Evolutionary conservation across 2,888 invertebrate species (phyloP), one percentile per base, ranked within the genome.

Genomic region (Glomeris marginata): DNA sequence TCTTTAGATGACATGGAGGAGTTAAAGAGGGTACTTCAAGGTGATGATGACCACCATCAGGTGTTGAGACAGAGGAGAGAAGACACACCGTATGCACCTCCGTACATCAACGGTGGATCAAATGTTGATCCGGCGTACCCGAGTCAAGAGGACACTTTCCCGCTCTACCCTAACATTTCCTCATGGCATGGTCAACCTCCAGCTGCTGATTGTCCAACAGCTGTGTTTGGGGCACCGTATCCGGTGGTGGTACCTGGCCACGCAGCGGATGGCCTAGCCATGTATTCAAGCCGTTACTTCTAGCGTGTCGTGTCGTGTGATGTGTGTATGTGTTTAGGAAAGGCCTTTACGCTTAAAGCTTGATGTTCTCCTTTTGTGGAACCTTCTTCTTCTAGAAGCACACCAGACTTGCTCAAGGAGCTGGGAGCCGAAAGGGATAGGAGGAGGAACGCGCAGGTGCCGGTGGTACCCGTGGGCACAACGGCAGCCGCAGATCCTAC

Each of bases 1-100:
- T 85, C 87, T 40, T 82, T 92, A 52, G 90, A 92, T 69, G 90
- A 91, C 63, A 78, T 90, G 75, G 88, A 87, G 67, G 79, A 86
- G 64, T 69, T 92, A 55, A 88, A 88, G 13, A 81, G 85, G 67
- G 85, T 88, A n/a, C 59, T 67, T 46, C 62, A 62, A 49, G 34
- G 35, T 13, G 48, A 11, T 6, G 21, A 47, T 21, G 4, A 28
- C 4, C 3, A 28, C 28, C 3, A 11, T 36, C 36, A 11, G 36
- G 13, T 10, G 36, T 13, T 36, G 13, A 36, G 36, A 11, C 36
- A 36, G 36, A 36, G 13, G 13, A 36, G 10, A 36, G 13, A 36
- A 36, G 11, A 36, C 36, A 36, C 11, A 36, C 18, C 40, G 40
- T 4, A 10, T n/a, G 16, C 41, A 13, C 13, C 43, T 8, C 16